Evolutionary conservation across 1,140 invertebrate species (phyloP).

Genomic region (Heliconius congener): DNA sequence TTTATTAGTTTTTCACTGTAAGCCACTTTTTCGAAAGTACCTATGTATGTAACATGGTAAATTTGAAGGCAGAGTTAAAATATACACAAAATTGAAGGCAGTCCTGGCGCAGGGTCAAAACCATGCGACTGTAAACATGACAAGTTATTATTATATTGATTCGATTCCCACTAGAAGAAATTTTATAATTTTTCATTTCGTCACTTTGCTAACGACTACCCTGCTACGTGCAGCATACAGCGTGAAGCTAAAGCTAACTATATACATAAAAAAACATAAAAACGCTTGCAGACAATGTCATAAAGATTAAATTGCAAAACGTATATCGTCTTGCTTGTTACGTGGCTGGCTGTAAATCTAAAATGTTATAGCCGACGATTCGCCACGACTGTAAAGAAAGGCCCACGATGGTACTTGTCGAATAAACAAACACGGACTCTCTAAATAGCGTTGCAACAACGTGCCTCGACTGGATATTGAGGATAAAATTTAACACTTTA

Average conservation of each 20-base stretch:
- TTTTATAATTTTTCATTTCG: too few relatives aligned
- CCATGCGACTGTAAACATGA: too few relatives aligned
- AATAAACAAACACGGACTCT: constrained; percentile 22
- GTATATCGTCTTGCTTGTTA: background rate
- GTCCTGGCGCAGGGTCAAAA: too few relatives aligned
- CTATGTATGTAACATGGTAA: too few relatives aligned
- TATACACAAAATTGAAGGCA: too few relatives aligned
- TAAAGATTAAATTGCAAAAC: background rate
- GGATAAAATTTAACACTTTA: background rate
- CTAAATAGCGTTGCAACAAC: constrained; percentile 22
- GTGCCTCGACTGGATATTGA: background rate
- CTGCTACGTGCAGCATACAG: too few relatives aligned
- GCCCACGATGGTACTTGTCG: constrained; percentile 11
- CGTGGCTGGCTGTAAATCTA: background rate
- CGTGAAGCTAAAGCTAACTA: background rate
- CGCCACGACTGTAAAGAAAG: constrained; percentile 14
- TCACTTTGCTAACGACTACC: too few relatives aligned
- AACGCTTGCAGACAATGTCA: background rate
- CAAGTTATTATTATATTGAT: too few relatives aligned
- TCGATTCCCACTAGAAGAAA: too few relatives aligned
- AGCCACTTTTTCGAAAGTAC: too few relatives aligned
- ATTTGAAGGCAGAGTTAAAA: too few relatives aligned
- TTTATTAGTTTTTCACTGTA: too few relatives aligned
- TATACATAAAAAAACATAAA: background rate
- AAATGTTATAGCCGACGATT: constrained; percentile 24